These are phyloP conservation scores for Poeciliopsis turrubarensis DNA, from an alignment of 2,113 vertebrate species.

Conservation along the genomic window DNA sequence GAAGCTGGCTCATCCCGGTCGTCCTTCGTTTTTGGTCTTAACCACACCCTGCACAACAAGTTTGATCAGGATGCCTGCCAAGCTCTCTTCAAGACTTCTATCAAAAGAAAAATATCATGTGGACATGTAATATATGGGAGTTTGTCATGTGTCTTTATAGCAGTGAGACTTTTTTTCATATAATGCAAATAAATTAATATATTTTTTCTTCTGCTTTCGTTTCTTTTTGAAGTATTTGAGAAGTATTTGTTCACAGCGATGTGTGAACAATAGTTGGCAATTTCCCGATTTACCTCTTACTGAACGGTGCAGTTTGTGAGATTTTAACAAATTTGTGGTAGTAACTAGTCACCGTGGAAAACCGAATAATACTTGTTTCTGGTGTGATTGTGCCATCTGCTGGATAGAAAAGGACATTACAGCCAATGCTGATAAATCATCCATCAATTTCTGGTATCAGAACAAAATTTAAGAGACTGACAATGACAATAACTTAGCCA, in stretches of 20 bases:
- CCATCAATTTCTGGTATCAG: too few species aligned
- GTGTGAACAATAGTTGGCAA: not conserved
- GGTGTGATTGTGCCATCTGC: constrained; percentile 41
- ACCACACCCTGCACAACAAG: not conserved
- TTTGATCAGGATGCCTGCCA: not conserved
- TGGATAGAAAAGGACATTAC: constrained; percentile 25
- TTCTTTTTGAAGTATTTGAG: not conserved
- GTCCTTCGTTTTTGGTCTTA: not conserved
- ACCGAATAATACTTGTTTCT: not conserved
- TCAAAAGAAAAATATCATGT: not conserved
- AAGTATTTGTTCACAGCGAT: not conserved
- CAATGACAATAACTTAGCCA: too few species aligned
- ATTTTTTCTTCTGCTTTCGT: constrained; percentile 8
- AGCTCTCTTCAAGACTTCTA: not conserved
- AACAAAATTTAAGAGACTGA: too few species aligned
- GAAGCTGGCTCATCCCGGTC: constrained; percentile 19
- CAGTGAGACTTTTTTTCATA: constrained; percentile 9
- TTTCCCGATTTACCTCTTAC: not conserved
- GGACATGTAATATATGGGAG: not conserved
- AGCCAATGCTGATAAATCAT: not conserved
- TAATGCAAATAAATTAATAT: constrained; percentile 44
- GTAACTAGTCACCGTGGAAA: too few species aligned
- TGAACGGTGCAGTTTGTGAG: not conserved
- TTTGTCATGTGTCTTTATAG: not conserved
- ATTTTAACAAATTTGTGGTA: not conserved